Evolutionary conservation across 2,888 invertebrate genomes (phyloP), one percentile per base, ranked within the genome.

Genomic region (Mechanitis messenoides): DNA sequence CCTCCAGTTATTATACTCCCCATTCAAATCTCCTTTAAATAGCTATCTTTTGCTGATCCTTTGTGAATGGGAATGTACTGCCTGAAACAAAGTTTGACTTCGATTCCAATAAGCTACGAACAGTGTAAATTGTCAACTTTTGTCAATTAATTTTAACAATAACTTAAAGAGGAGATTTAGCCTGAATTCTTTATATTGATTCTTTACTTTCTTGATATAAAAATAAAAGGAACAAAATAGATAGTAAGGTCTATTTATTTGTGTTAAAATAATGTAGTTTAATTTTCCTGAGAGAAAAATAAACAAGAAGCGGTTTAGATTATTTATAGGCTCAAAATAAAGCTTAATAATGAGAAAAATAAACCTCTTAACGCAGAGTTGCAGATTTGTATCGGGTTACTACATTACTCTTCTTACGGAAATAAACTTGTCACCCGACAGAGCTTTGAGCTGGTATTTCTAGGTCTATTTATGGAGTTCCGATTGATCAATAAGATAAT

Each of bases 361-460:
- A 50, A 50, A 28, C 31, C 50, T 50, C 50, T 50, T 50, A 50
- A 28, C 31, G 55, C 60, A 61, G 60, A 63, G 68, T 64, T 65
- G 62, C 61, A 68, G 70, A 71, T 69, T 68, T 69, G 68, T 69
- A 70, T 69, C 70, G 65, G 56, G 62, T 67, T 65, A 66, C 61
- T 64, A 67, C 67, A 68, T 67, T 64, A 68, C 63, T 70, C 68
- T 66, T 71, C 66, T 66, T 64, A 64, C 68, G 70, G 71, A 72
- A 71, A 72, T 72, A 71, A 69, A 70, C 69, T 72, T 73, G 71
- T 69, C 71, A 68, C 65, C 70, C 68, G 70, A 70, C 70, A 69
- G 59, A 57, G 61, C 62, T 58, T 59, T 55, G 60, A 59, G 64
- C 65, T 64, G 63, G 63, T 70, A 63, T 60, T 65, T 70, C 63